Evolutionary conservation across 2,797 vertebrate genomes (phyloP).

Genomic region (Leuciscus waleckii): DNA sequence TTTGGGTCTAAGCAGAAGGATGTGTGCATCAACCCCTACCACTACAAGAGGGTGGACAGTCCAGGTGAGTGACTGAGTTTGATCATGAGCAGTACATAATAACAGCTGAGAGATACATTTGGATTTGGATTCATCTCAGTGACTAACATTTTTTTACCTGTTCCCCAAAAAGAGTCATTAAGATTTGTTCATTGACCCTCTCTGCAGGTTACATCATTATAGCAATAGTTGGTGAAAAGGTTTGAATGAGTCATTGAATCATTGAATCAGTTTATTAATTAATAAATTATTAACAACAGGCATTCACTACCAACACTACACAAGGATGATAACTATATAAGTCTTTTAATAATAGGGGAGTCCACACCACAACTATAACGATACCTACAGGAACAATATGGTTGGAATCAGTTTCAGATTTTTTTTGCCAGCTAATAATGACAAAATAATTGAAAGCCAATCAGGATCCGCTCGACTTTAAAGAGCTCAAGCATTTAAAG

Average conservation of each 20-base stretch:
- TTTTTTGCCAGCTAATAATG: not conserved
- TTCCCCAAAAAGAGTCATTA: not conserved
- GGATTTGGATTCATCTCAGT: not conserved
- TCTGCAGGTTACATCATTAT: not conserved
- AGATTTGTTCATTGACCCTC: not conserved
- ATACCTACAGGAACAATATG: not conserved
- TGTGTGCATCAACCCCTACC: slow-evolving; percentile 98
- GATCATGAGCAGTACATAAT: not conserved
- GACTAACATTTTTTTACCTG: not conserved
- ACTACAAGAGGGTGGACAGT: slow-evolving; percentile 97
- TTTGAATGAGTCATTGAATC: not conserved
- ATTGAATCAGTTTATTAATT: not conserved
- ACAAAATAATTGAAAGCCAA: not conserved
- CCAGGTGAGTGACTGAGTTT: slow-evolving; percentile 83
- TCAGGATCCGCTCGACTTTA: not conserved
- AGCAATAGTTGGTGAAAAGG: not conserved
- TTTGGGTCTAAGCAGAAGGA: slow-evolving; percentile 98
- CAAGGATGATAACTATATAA: not conserved
- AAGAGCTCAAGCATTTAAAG: not conserved
- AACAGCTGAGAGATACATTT: not conserved
- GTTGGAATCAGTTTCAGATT: not conserved
- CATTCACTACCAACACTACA: not conserved
- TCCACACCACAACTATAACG: not conserved
- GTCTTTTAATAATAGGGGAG: not conserved
- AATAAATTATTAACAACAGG: not conserved